Conservation (phyloP, 2,797 vertebrate genomes). For the Oophaga sylvatica region DNA sequence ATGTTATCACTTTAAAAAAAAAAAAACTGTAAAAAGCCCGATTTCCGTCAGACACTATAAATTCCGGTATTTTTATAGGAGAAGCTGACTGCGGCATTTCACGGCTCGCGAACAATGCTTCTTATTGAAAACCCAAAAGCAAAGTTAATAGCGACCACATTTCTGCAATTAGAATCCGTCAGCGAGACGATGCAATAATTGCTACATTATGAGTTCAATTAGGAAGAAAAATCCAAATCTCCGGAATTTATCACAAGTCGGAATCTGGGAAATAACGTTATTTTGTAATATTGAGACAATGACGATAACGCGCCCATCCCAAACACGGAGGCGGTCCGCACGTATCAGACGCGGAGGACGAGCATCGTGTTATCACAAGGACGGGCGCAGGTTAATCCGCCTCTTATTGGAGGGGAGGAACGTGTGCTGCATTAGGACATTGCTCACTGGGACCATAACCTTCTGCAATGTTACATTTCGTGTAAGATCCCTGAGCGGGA, state of each 20-base stretch:
- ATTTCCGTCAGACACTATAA: neutral
- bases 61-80: neutral
- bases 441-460: conserved; percentile 7
- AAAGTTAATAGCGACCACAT: neutral
- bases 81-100: neutral
- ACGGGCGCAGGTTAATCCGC: neutral
- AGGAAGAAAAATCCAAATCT: neutral
- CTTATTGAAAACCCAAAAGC: neutral
- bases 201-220: neutral
- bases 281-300: too few relatives aligned
- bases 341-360: neutral
- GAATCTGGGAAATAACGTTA: too few relatives aligned
- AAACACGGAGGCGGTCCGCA: neutral
- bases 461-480: neutral
- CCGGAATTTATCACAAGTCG: neutral
- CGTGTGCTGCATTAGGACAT: conserved; percentile 4
- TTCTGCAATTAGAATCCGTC: neutral
- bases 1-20: neutral
- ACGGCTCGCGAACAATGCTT: neutral
- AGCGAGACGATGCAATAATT: neutral
- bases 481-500: neutral
- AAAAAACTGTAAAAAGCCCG: too few relatives aligned
- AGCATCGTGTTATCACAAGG: neutral
- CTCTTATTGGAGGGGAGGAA: neutral
- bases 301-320: neutral